Base-by-base conservation (phyloP, 1,140 invertebrate genomes). In the Drosophila kurseongensis region DNA sequence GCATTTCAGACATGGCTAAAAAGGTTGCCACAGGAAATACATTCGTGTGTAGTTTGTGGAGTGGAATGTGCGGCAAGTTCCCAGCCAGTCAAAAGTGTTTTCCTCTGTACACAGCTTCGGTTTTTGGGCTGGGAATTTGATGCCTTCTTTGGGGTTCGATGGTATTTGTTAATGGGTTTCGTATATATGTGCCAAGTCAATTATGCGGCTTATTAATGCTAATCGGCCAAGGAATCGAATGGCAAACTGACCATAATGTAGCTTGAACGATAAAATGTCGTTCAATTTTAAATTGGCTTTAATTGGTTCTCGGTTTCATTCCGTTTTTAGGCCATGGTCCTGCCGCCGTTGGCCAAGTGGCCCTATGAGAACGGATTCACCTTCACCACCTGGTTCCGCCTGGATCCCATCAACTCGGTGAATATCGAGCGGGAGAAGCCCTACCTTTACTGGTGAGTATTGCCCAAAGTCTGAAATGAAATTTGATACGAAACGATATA, bases 331-430 rank as follows among this genome's bases (percentile, higher is more conserved):
- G 98, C 98, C 48, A 95, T 99, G 86, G 97, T 99, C 13, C 94
- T 99, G 84, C 98, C 99, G 45, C 99, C 99, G 13, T 94, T 99
- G 83, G 97, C 98, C 36, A 96, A 97, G 92, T 99, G 98, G 98
- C 99, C 99, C 0, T 98, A 99, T 93, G 98, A 99, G 93, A 99
- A 97, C 94, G 99, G 99, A 47, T 99, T 99, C 95, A 99, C 99
- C 50, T 99, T 99, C 93, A 98, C 97, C 79, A 99, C 98, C 73
- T 99, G 99, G 99, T 98, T 99, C 93, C 95, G 98, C 65, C 94
- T 99, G 83, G 99, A 99, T 94, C 98, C 98, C 81, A 98, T 99
- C 92, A 99, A 99, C 93, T 99, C 98, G 27, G 98, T 99, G 92
- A 99, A 98, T 94, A 99, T 99, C 88, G 98, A 99, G 94, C 94